Evolutionary conservation across 2,797 vertebrate genomes (phyloP), one percentile per base, ranked within the genome.

Genomic region (Emys orbicularis): DNA sequence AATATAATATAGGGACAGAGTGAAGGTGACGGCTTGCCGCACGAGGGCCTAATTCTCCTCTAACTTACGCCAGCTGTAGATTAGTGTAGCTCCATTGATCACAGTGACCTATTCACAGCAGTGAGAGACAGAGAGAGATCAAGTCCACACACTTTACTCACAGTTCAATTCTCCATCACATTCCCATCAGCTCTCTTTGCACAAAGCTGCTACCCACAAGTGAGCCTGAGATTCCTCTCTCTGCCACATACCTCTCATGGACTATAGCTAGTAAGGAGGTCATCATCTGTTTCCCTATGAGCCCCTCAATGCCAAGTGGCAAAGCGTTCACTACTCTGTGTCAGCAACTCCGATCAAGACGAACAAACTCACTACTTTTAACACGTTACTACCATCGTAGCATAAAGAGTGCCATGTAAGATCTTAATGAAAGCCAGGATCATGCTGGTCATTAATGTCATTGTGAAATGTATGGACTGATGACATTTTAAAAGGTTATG

Each of bases 21-120:
- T 57, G 8, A 57, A 41, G 16, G 37, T 77, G 13, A 18, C 5
- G 27, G 34, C 23, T 23, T 34, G 74, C 76, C 56, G 29, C 29
- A 52, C 47, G 76, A 79, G 77, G 31, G 23, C 29, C 81, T 54
- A 47, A 12, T 11, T 34, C 7, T 3, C 41, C 68, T 87, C 68
- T 57, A 54, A 37, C 41, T 53, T 49, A 72, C 4, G 4, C 83
- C 50, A 50, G 34, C 34, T 54, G 31, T 56, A 5, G 6, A 4
- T 0, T 21, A 15, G 13, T 19, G 23, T 52, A 2, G 8, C 6
- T 21, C 29, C 29, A 19, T 34, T 10, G 49, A 7, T 49, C 19
- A 72, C 87, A 59, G 10, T 0, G 0, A 4, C 25, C 61, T 79
- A 31, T n/a, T 54, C 2, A 6, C 0, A 0, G n/a, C 83, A 59